A percentile compares a stretch with the other conserved stretches of the same genome.
Evolutionary conservation across 2,113 vertebrate genomes (phyloP).

Genomic region (Myrmecobius fasciatus): DNA sequence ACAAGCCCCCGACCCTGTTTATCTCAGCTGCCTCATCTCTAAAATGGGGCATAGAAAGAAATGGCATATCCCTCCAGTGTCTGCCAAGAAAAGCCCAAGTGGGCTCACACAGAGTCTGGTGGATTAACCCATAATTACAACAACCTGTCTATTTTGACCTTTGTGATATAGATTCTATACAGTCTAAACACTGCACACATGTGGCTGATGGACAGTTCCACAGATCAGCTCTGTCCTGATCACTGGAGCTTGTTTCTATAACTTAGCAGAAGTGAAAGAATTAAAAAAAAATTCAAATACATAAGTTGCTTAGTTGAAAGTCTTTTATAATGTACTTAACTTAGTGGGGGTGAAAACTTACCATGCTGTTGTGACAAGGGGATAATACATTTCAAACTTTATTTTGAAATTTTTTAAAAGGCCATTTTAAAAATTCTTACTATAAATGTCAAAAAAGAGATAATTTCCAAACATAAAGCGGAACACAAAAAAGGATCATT

Average conservation of each 20-base stretch:
- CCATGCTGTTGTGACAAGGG: neutral
- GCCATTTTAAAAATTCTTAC: neutral
- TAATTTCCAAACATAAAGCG: neutral
- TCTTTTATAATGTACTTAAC: neutral
- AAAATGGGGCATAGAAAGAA: neutral
- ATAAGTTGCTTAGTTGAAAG: neutral
- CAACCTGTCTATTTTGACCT: neutral
- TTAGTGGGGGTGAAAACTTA: neutral
- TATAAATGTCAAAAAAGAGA: neutral
- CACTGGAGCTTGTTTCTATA: neutral
- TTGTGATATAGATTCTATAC: neutral
- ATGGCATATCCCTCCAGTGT: neutral
- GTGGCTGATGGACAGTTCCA: neutral
- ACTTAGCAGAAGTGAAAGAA: neutral
- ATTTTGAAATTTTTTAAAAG: neutral
- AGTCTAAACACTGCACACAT: neutral
- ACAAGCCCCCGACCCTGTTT: neutral
- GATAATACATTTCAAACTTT: neutral
- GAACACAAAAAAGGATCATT: neutral
- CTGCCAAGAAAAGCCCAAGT: neutral
- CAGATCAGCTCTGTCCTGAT: neutral
- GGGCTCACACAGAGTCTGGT: neutral
- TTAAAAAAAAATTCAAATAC: neutral
- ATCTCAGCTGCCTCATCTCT: neutral
- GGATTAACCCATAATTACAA: neutral